Evolutionary conservation across 2,797 vertebrate genomes (phyloP), one percentile per base, ranked within the genome.

Genomic region (Sternotherus odoratus): DNA sequence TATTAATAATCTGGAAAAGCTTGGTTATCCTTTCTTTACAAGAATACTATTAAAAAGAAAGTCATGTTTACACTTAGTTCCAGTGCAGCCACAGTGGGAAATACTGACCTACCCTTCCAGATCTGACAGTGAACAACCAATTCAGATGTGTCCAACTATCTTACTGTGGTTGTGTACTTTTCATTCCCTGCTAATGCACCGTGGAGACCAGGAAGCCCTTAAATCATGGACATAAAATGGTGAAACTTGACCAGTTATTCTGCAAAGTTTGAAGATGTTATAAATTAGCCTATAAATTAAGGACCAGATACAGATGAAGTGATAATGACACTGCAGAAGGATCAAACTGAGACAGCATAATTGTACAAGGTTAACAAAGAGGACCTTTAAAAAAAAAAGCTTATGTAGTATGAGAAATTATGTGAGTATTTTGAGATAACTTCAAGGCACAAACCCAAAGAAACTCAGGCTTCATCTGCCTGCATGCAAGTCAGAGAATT

Each of bases 81-180:
- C 56, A 57, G 12, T 28, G 26, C 56, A 57, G 12, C 12, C 56
- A 56, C 26, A 26, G 26, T 57, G 26, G 26, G 56, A 57, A 57
- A 57, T 57, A 57, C 23, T 43, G 39, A 53, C n/a, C 5, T 50
- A 36, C 75, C 17, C 28, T 49, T 2, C 57, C 33, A 69, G 66
- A 57, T 83, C 13, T 43, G 63, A 75, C 53, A 36, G 56, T n/a
- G 36, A 0, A 0, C 26, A 4, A 57, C 60, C 19, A 19, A 8
- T 82, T 87, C 54, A 46, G 50, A 46, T 49, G 21, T 30, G 30
- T 5, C 12, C 51, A 12, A 8, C 84, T 8, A 49, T 81, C 21
- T 48, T 63, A 57, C 24, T 28, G 36, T 8, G 7, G 60, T 16
- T 5, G 16, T 36, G 33, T 56, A 74, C 17, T 48, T 46, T 85